Evolutionary conservation across 2,888 invertebrate species (phyloP).

Genomic region (Eledona agricola): DNA sequence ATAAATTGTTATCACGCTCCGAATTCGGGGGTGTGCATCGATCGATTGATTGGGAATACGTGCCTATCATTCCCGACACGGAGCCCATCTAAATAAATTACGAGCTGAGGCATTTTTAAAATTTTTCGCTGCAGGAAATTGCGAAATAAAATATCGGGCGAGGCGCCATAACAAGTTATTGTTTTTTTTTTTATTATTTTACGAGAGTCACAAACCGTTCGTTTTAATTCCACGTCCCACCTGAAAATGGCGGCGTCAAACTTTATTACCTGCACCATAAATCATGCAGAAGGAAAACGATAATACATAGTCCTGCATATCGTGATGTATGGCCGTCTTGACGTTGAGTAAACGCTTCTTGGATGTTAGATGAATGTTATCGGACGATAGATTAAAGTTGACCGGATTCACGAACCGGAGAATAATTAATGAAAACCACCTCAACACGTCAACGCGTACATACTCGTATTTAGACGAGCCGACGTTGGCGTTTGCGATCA

Average conservation of each 20-base stretch:
- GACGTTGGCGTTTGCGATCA: too few species aligned
- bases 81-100: constrained; percentile 13
- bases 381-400: constrained; percentile 6
- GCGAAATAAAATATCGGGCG: constrained; percentile 4
- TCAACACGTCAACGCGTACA: too few species aligned
- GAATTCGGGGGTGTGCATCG: too few species aligned
- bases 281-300: constrained; percentile 2
- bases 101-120: constrained; percentile 3
- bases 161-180: constrained; percentile 6
- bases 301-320: constrained; percentile 6
- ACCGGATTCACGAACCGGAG: too few species aligned
- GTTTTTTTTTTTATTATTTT: constrained; percentile 7
- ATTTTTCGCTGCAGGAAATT: constrained; percentile 15
- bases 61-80: too few species aligned
- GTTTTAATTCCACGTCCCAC: constrained; percentile 1
- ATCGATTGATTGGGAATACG: too few species aligned
- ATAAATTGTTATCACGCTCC: too few species aligned
- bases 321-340: constrained; percentile 8
- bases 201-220: neutral
- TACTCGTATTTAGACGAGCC: too few species aligned
- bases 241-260: constrained; percentile 5
- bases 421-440: constrained; percentile 19
- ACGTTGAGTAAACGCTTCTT: constrained; percentile 9
- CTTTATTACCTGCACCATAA: constrained; percentile 12
- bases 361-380: constrained; percentile 10